These are phyloP conservation scores for Bombus superbus DNA, from an alignment of 1,140 invertebrate species.

Conservation along the genomic window DNA sequence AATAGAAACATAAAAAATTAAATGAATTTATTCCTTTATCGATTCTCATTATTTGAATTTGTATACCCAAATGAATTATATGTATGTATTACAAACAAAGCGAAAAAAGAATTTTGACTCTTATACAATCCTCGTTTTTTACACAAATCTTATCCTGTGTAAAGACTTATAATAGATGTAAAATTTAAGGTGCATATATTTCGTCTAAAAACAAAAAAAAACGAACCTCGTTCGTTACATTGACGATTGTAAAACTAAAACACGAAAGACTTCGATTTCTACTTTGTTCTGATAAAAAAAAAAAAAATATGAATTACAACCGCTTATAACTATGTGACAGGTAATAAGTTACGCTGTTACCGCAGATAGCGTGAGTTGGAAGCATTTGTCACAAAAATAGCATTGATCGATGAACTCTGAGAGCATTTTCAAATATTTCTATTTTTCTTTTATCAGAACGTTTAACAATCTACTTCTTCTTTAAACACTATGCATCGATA, in stretches of 20 bases:
- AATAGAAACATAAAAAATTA: not conserved
- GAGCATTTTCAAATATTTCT: not conserved
- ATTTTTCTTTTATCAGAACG: not conserved
- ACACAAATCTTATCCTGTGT: too few species aligned
- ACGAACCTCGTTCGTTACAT: too few species aligned
- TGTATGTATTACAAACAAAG: not conserved
- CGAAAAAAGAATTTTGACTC: not conserved
- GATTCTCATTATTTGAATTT: not conserved
- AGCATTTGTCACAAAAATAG: conserved; percentile 8
- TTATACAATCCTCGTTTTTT: not conserved
- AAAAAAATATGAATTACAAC: not conserved
- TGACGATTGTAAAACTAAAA: not conserved
- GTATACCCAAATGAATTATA: not conserved
- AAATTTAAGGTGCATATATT: not conserved
- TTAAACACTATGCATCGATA: not conserved
- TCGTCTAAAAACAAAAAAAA: not conserved
- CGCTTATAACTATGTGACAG: conserved; percentile 1
- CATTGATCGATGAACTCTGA: not conserved
- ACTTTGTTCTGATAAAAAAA: not conserved
- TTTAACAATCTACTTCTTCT: not conserved
- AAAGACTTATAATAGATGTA: too few species aligned
- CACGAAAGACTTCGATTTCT: not conserved
- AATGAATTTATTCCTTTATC: not conserved
- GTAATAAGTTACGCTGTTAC: conserved; percentile 14
- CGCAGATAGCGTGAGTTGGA: not conserved